Conservation (phyloP, 2,888 invertebrate genomes). For the Penaeus monodon region DNA sequence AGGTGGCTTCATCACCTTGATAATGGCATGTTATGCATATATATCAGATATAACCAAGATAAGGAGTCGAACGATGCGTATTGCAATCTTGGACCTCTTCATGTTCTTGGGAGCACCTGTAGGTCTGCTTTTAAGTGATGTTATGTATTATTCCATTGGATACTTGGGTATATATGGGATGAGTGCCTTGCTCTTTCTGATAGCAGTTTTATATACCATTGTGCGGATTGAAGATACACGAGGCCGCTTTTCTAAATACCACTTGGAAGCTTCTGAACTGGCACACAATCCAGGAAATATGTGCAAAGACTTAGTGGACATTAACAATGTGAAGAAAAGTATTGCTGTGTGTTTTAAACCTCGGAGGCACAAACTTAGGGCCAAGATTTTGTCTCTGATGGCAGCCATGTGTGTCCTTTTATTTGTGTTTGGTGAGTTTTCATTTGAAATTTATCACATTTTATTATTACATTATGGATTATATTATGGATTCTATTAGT, state of each 20-base stretch:
- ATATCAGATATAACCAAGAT: constrained; percentile 51
- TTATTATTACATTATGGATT: too few relatives aligned
- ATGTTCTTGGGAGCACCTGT: constrained; percentile 32
- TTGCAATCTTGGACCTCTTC: constrained; percentile 45
- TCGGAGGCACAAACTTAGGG: constrained; percentile 24
- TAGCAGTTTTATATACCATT: constrained; percentile 29
- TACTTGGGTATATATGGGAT: constrained; percentile 49
- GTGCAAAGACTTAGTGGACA: constrained; percentile 33
- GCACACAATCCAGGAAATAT: constrained; percentile 27
- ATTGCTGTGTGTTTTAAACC: constrained; percentile 8
- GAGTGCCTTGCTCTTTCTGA: constrained; percentile 16
- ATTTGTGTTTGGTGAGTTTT: neutral
- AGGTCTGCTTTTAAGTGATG: constrained; percentile 41
- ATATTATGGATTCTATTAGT: too few relatives aligned
- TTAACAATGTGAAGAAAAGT: constrained; percentile 18
- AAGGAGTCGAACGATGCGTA: constrained; percentile 48
- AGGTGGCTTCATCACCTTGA: constrained; percentile 49
- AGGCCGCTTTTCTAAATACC: constrained; percentile 34
- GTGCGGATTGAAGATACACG: constrained; percentile 43
- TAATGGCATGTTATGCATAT: constrained; percentile 57
- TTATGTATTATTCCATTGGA: constrained; percentile 30
- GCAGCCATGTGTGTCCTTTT: constrained; percentile 11
- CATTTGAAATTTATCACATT: too few relatives aligned
- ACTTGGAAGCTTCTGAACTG: constrained; percentile 18
- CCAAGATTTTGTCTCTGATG: constrained; percentile 36